A percentile compares a stretch with the other conserved stretches of the same genome.
phyloP scores from a whole-genome alignment of 2,888 invertebrate species.

The Eulithis testata region DNA sequence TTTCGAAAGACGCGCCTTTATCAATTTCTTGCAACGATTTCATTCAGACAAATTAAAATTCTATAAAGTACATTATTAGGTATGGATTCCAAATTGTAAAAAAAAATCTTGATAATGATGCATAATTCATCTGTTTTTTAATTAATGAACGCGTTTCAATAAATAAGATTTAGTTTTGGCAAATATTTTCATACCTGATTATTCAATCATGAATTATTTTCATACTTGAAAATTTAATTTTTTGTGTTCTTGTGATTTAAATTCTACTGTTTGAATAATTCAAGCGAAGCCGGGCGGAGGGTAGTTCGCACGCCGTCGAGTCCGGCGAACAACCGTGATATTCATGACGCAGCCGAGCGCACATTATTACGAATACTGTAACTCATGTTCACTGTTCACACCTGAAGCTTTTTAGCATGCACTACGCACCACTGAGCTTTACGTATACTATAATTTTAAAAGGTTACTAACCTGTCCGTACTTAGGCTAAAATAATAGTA shows the following conservation, averaged over 20 bases:
- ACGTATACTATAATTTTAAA: background rate
- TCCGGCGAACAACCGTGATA: conserved; percentile 40
- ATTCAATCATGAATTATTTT: background rate
- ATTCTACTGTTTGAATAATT: conserved; percentile 25
- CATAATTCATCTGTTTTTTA: no score
- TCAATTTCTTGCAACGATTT: no score
- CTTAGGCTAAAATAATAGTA: no score
- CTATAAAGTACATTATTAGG: no score
- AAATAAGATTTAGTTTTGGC: no score
- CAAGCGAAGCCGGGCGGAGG: conserved; percentile 17
- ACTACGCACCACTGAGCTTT: background rate
- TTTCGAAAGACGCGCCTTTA: no score
- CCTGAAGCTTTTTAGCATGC: conserved; percentile 16
- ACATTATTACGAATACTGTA: conserved; percentile 12
- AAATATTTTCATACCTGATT: no score
- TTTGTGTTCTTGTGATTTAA: background rate
- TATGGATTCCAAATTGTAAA: no score
- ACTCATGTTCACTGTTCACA: conserved; percentile 12
- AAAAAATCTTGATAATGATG: no score
- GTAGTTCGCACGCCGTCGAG: conserved; percentile 48
- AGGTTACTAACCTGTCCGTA: no score
- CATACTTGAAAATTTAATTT: background rate
- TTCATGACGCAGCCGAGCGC: conserved; percentile 44
- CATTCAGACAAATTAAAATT: no score
- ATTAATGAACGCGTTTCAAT: no score